Conservation (phyloP, 1,140 invertebrate genomes). For the Plodia interpunctella region DNA sequence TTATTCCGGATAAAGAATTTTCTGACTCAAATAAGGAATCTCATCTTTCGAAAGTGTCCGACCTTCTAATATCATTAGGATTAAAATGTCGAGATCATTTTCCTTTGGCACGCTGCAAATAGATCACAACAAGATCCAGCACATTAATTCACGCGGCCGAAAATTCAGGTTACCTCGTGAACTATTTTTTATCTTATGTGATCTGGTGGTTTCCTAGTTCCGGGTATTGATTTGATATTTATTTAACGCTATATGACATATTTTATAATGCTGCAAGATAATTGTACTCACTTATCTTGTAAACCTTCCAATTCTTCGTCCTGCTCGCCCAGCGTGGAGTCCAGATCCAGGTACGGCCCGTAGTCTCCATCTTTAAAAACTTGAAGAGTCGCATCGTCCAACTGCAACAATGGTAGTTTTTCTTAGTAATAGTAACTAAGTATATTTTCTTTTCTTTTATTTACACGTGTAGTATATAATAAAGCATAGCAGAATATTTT, state of each 20-base stretch:
- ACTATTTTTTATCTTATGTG: neutral
- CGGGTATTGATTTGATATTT: neutral
- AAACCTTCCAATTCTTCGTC: conserved; percentile 97
- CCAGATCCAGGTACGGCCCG: conserved; percentile 96
- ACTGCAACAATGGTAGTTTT: conserved; percentile 79
- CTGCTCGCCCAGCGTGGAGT: conserved; percentile 96
- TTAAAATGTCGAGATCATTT: neutral
- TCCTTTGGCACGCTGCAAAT: neutral
- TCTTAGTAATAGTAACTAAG: no score
- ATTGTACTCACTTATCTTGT: conserved; percentile 89
- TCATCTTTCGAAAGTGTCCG: no score
- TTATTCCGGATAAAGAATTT: no score
- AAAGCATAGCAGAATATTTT: no score
- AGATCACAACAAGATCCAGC: neutral
- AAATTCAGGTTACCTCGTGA: neutral
- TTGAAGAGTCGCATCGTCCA: conserved; percentile 97
- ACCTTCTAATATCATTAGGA: no score
- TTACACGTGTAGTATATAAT: no score
- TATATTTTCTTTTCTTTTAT: no score
- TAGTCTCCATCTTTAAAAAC: conserved; percentile 97
- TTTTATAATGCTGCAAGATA: neutral
- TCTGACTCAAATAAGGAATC: no score
- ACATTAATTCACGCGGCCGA: neutral
- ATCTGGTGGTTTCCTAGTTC: neutral
- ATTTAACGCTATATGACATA: no score